Base-by-base conservation (phyloP, 2,888 invertebrate species). In the Plebejus melissa region DNA sequence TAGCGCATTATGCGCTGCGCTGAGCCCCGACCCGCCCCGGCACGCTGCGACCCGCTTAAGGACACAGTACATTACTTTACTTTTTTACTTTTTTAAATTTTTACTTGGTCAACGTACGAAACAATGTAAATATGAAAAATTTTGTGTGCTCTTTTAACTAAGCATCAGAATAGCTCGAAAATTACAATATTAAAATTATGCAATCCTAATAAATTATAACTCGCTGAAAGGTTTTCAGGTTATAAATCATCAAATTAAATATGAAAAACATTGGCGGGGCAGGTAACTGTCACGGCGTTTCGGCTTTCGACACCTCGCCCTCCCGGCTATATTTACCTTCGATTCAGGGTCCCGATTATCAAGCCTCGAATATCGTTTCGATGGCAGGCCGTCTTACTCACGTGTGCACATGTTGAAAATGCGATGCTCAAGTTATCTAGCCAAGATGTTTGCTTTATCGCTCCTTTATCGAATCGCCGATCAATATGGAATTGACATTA, bases 291-390 rank as follows among this genome's bases (percentile, higher is more conserved):
- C 72, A 54, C 54, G 13, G 6, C 71, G 16, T 22, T 22, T 22
- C 32, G 32, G 0, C 32, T 72, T 50, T 72, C 72, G 32, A 72
- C 72, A 50, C 54, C 28, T 72, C 54, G 32, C 4, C 72, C 9
- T 32, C 6, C 16, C 32, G 46, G 82, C 87, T 90, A 90, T 87
- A 90, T 90, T 85, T 89, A 89, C 86, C 82, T 82, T 85, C 86
- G 84, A 87, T 87, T 88, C 86, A 85, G 85, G 16, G 9, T 16
- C 16, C 4, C 3, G 54, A 54, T 54, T 54, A 13, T 54, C 16
- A 2, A 54, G 11, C 54, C 54, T 54, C 16, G 54, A 54, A 54
- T 54, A 4, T 54, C 4, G 11, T 13, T 54, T 54, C 4, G 16
- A 16, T 54, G 0, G 54, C 16, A 54, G 16, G 4, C 4, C 3